These are phyloP conservation scores for Drosophila ambigua DNA, from an alignment of 1,140 invertebrate species.

Conservation along the genomic window DNA sequence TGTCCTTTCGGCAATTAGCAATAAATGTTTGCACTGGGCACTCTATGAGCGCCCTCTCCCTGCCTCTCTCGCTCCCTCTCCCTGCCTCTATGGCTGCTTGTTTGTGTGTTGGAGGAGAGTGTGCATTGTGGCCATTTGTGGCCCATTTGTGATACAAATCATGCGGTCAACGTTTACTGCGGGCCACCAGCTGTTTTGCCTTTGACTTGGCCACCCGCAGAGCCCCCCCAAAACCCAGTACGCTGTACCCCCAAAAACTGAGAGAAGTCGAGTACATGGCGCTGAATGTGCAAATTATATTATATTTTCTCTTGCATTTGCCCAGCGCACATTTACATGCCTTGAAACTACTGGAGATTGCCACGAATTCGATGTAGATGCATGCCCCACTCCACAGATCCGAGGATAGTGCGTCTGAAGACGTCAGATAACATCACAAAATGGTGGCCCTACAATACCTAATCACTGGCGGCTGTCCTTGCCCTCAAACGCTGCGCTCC, in stretches of 20 bases:
- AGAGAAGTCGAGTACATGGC: constrained; percentile 47
- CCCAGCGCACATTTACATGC: constrained; percentile 53
- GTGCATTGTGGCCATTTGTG: constrained; percentile 66
- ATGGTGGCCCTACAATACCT: no score
- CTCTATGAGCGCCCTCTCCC: constrained; percentile 6
- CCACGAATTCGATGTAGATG: no score
- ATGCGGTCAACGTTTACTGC: constrained; percentile 76
- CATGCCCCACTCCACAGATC: no score
- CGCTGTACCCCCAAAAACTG: neutral
- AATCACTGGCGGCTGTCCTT: no score
- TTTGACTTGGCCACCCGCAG: constrained; percentile 56
- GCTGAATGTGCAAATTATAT: constrained; percentile 73
- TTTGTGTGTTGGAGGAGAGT: constrained; percentile 9
- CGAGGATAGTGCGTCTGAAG: no score
- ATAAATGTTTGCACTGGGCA: constrained; percentile 74
- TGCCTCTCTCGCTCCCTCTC: neutral
- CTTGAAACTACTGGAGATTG: constrained; percentile 8
- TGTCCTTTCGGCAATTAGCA: constrained; percentile 80
- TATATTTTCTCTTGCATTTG: constrained; percentile 56
- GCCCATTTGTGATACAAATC: constrained; percentile 80
- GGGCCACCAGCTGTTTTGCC: constrained; percentile 61
- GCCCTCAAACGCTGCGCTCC: neutral
- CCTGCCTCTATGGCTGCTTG: neutral
- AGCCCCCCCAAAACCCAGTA: neutral
- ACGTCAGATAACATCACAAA: no score